Base-by-base conservation (phyloP, 2,888 invertebrate species). In the Lottia scabra region DNA sequence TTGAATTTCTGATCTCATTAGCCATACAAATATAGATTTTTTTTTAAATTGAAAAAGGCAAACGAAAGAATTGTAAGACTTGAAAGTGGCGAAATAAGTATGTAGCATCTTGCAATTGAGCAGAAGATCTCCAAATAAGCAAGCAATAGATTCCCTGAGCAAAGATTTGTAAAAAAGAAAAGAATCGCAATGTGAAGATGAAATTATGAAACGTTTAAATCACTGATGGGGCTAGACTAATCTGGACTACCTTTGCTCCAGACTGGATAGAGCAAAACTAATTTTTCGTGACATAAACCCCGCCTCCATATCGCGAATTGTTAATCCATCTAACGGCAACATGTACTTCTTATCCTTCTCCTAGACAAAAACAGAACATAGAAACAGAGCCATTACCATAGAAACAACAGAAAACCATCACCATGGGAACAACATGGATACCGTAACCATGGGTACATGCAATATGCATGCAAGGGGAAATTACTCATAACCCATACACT, bases 271-370 rank as follows among this genome's bases (percentile, higher is more conserved):
- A 71, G 98, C 98, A 91, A 99, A 99, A 91, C 96, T 96, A 91
- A 98, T 97, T 85, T 98, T 93, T 80, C 97, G 93, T 73, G 98
- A 98, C 87, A 91, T 98, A 91, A 99, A 98, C 70, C 99, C 96
- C 48, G 80, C 95, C 90, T 99, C 99, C 81, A 98, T 93, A 91
- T 99, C 99, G 74, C 96, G 93, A 85, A 99, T 92, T 92, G 97
- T 99, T 83, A 99, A 93, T 75, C 96, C 97, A 91, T 99, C 99
- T 89, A 99, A 91, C 68, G 97, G 96, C 89, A 99, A 91, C 98
- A 99, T 98, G 91, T 97, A 99, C 90, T 99, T 99, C 93, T 99
- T 99, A 91, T 99, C 99, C 84, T 97, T 94, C 91, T 99, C 99
- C 93, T 94, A 83, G 72, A 78, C 63, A 67, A 67, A 30, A 67